These are phyloP conservation scores for Rhincodon typus DNA, from an alignment of 2,797 vertebrate species.

Conservation along the genomic window DNA sequence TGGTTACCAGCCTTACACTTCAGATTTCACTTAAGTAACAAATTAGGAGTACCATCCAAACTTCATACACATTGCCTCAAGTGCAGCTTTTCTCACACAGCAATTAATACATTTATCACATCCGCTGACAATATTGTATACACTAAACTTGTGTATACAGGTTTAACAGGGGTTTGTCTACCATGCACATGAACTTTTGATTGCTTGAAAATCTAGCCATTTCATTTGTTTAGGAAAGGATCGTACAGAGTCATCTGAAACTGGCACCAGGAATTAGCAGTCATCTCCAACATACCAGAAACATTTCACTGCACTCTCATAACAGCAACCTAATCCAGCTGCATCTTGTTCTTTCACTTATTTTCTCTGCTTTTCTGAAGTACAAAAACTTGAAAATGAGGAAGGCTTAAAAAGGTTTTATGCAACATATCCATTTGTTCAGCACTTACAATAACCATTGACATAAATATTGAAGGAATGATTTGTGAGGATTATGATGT, in stretches of 20 bases:
- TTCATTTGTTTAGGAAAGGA: neutral
- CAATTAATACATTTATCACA: neutral
- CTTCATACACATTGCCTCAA: neutral
- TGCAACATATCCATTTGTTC: neutral
- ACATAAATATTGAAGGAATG: neutral
- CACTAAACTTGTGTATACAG: no score
- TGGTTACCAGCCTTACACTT: neutral
- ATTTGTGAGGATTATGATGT: no score
- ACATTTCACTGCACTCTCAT: neutral
- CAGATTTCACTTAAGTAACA: neutral
- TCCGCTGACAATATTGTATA: neutral
- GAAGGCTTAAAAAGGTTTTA: neutral
- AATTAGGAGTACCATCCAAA: neutral
- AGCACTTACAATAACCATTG: neutral
- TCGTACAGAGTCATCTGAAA: neutral
- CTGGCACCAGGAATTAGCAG: slow-evolving; percentile 25
- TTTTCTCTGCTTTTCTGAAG: neutral
- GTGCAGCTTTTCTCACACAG: neutral
- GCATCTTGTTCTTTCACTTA: neutral
- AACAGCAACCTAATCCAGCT: neutral
- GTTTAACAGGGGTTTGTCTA: neutral
- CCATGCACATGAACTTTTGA: neutral
- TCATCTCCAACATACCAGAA: slow-evolving; percentile 15
- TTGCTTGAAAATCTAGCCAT: neutral
- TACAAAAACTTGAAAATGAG: neutral